Conservation (phyloP, 2,888 invertebrate genomes). For the Zygaena filipendulae region DNA sequence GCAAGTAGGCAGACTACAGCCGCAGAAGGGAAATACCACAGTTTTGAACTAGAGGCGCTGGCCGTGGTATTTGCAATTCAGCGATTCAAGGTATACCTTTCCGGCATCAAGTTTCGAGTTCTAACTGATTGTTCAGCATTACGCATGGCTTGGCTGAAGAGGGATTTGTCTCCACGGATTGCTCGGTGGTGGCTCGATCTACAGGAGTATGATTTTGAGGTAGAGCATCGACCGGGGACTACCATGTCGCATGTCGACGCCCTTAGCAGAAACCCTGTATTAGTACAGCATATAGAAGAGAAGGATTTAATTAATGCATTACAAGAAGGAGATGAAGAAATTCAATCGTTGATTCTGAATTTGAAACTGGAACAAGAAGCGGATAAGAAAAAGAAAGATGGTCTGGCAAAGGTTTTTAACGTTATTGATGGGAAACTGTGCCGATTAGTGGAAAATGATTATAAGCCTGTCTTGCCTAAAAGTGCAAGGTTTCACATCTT, state of each 20-base stretch:
- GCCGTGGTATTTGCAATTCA: constrained; percentile 3
- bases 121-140: constrained; percentile 8
- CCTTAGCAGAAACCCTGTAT: constrained; percentile 5
- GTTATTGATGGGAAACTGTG: too few relatives aligned
- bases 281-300: constrained; percentile 2
- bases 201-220: constrained; percentile 14
- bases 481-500: too few relatives aligned
- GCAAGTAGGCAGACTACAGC: constrained; percentile 12
- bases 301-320: constrained; percentile 7
- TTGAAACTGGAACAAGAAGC: constrained; percentile 3
- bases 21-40: constrained; percentile 8
- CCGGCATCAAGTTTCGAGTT: constrained; percentile 5
- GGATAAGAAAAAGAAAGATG: constrained; percentile 5
- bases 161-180: constrained; percentile 6
- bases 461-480: too few relatives aligned
- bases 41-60: constrained; percentile 11
- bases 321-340: constrained; percentile 7
- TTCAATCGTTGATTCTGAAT: constrained; percentile 2
- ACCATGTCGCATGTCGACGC: constrained; percentile 9
- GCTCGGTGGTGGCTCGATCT: constrained; percentile 14
- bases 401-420: neutral
- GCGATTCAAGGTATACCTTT: constrained; percentile 5
- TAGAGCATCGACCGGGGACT: constrained; percentile 11
- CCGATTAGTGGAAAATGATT: too few relatives aligned
- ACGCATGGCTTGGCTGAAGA: constrained; percentile 4